These are phyloP conservation scores for Okapia johnstoni DNA, from an alignment of 2,113 vertebrate species.

Conservation along the genomic window DNA sequence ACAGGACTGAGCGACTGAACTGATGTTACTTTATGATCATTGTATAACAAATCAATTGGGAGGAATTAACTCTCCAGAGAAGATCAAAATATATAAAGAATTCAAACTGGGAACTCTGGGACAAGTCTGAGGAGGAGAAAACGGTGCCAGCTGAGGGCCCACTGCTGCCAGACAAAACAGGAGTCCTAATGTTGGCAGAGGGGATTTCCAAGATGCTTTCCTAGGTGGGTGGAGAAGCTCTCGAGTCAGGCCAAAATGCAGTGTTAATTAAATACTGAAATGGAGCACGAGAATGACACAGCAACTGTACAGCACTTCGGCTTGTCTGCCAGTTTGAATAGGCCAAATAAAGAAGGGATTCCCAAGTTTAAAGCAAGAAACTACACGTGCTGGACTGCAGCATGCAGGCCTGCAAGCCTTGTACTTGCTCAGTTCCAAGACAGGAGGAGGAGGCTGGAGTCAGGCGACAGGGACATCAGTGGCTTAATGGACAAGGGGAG, in stretches of 20 bases:
- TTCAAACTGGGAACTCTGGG: not conserved
- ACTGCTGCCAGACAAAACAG: not conserved
- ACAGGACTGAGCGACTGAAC: not conserved
- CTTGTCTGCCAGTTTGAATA: not conserved
- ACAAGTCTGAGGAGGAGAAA: not conserved
- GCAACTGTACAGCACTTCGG: not conserved
- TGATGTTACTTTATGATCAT: not conserved
- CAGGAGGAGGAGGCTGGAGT: not conserved
- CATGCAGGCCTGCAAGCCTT: not conserved
- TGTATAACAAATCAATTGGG: not conserved
- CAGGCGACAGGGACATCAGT: not conserved
- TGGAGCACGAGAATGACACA: not conserved
- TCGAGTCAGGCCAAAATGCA: not conserved
- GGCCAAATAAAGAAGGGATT: not conserved
- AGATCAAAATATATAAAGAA: not conserved
- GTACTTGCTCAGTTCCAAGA: not conserved
- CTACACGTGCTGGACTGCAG: not conserved
- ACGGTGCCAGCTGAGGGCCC: not conserved
- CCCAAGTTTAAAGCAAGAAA: not conserved
- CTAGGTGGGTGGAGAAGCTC: not conserved
- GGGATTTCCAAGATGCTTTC: not conserved
- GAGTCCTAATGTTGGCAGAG: not conserved
- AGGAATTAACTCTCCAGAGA: not conserved
- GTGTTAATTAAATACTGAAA: not conserved
- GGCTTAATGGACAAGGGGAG: not conserved